Base-by-base conservation (phyloP, 2,113 vertebrate species). In the Piaya cayana region DNA sequence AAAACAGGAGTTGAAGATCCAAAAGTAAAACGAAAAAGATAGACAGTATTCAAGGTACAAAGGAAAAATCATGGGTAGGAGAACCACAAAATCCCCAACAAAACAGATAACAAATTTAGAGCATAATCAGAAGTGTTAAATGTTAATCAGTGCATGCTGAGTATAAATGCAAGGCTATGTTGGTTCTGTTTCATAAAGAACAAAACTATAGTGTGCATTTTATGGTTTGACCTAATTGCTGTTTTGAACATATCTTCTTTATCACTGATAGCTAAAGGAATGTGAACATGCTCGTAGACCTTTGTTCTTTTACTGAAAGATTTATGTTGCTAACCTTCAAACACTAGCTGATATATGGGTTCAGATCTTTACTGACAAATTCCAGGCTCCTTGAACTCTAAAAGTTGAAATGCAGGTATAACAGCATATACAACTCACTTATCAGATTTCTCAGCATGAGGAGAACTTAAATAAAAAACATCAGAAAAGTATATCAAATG, bases 311-410 rank as follows among this genome's bases (percentile, higher is more conserved):
- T 91, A 94, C 92, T 91, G 36, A 86, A 95, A 96, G 96, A 96
- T 96, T 97, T 95, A 96, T 94, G 90, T 86, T 93, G 36, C 62
- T 94, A 95, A 90, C 92, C 93, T 97, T 97, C 96, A 95, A 91
- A 86, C 74, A 85, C 34, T 26, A 64, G 88, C 77, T 82, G 93
- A 96, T 90, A 82, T 74, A 95, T 53, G 76, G 30, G 60, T 92
- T 93, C 45, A 76, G 56, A 83, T 45, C 75, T 95, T 93, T 86
- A 55, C 72, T 90, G 89, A 95, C 34, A 78, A 93, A 95, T 91
- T 95, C 55, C 93, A 96, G 78, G 21, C 87, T 89, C 56, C 74
- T 59, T 91, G 42, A 97, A 90, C 59, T 88, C 80, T 83, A 43
- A 63, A 96, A 92, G 45, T 53, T 93, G 81, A 81, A 95, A 90